Evolutionary conservation across 2,797 vertebrate species (phyloP).

Genomic region (Dendrocincla tyrannina): DNA sequence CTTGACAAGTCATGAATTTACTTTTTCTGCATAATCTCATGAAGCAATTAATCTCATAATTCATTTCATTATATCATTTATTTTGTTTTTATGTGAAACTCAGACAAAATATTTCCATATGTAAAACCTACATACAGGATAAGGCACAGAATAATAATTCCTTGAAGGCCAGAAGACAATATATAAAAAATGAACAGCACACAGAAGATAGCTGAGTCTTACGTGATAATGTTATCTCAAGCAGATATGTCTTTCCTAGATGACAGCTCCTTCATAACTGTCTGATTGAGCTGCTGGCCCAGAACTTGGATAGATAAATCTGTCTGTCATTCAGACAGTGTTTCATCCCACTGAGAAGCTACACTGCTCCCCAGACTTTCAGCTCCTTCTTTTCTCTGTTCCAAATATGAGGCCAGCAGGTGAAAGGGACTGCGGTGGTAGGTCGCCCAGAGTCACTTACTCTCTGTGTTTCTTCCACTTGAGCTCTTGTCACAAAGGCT

Average conservation of each 20-base stretch:
- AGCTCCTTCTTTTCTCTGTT: not conserved
- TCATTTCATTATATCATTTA: not conserved
- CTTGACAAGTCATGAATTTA: not conserved
- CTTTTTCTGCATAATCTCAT: not conserved
- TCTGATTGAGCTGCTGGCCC: not conserved
- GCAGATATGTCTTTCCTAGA: not conserved
- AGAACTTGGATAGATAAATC: not conserved
- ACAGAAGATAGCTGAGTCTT: not conserved
- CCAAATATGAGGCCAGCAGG: not conserved
- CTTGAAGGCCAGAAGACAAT: not conserved
- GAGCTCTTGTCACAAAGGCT: not conserved
- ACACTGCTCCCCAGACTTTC: not conserved
- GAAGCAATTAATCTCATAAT: not conserved
- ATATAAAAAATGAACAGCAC: not conserved
- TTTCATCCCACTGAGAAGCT: not conserved
- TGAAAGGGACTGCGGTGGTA: not conserved
- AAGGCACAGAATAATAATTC: not conserved
- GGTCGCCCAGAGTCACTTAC: fast-evolving
- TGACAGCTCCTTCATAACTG: not conserved
- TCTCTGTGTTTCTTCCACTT: not conserved
- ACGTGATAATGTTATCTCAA: not conserved
- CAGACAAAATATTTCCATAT: not conserved
- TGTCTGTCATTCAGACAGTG: not conserved
- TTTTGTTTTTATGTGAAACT: not conserved
- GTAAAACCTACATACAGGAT: not conserved